Conservation (phyloP, 1,140 invertebrate species). For the Lysiphlebus fabarum region DNA sequence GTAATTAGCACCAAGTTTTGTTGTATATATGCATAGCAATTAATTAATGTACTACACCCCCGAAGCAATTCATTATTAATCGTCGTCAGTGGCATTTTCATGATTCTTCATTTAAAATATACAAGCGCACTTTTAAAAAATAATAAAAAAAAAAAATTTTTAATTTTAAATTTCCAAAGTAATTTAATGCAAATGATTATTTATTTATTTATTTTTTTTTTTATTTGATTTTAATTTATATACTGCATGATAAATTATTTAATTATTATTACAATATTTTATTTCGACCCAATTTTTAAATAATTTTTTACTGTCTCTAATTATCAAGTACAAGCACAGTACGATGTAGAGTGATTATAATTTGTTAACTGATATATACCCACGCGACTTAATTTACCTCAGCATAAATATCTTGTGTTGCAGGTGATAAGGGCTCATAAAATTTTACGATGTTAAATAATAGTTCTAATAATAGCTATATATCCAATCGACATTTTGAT, state of each 20-base stretch:
- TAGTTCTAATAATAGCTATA: constrained; percentile 19
- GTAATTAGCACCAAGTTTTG: constrained; percentile 44
- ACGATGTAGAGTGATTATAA: background rate
- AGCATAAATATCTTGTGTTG: constrained; percentile 16
- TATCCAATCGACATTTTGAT: constrained; percentile 17
- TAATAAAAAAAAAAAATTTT: too few relatives aligned
- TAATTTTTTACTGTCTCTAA: too few relatives aligned
- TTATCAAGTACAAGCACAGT: too few relatives aligned
- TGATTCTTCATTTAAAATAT: background rate
- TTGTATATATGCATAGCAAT: constrained; percentile 36
- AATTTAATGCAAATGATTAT: too few relatives aligned
- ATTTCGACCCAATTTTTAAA: too few relatives aligned
- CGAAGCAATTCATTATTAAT: constrained; percentile 39
- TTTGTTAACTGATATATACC: constrained; percentile 6
- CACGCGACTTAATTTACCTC: constrained; percentile 9
- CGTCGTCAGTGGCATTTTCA: constrained; percentile 5
- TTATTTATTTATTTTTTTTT: too few relatives aligned
- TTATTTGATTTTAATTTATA: too few relatives aligned
- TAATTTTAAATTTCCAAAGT: too few relatives aligned
- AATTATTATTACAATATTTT: constrained; percentile 26
- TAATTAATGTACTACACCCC: constrained; percentile 45
- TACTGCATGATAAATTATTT: constrained; percentile 16
- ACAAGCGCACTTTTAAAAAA: too few relatives aligned
- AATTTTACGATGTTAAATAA: constrained; percentile 21
- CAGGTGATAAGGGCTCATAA: constrained; percentile 22